These are phyloP conservation scores for Heliconius ismenius DNA, from an alignment of 2,888 invertebrate species.

Conservation along the genomic window DNA sequence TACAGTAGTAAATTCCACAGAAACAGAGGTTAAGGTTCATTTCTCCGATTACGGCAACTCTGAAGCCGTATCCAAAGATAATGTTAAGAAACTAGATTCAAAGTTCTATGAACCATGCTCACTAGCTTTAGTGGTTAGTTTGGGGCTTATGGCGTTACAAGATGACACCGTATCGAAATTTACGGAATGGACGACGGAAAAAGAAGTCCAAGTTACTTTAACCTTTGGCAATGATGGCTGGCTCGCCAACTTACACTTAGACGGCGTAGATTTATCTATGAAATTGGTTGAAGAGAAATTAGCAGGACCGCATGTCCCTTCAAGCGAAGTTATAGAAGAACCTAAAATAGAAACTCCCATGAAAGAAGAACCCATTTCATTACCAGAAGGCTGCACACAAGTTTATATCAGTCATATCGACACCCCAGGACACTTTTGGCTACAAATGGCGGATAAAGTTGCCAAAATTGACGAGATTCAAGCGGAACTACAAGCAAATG, in stretches of 20 bases:
- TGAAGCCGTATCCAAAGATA: constrained; percentile 77
- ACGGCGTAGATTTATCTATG: constrained; percentile 77
- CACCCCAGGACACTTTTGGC: constrained; percentile 88
- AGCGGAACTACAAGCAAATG: constrained; percentile 83
- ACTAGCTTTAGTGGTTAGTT: constrained; percentile 65
- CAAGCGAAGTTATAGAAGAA: constrained; percentile 53
- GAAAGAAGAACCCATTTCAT: constrained; percentile 59
- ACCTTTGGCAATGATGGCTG: constrained; percentile 79
- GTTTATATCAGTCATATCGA: constrained; percentile 87
- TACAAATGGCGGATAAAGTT: constrained; percentile 84
- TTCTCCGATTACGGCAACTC: constrained; percentile 88
- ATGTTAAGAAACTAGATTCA: constrained; percentile 75
- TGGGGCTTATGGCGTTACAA: constrained; percentile 69
- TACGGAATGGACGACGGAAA: constrained; percentile 72
- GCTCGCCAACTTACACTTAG: constrained; percentile 78
- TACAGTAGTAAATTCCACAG: constrained; percentile 72
- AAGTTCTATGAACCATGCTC: constrained; percentile 72
- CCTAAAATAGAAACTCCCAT: constrained; percentile 53
- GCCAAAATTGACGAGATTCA: constrained; percentile 83
- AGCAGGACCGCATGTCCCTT: constrained; percentile 60
- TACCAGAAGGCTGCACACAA: constrained; percentile 67
- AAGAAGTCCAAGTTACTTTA: constrained; percentile 80
- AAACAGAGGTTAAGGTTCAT: constrained; percentile 74
- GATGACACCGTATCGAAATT: constrained; percentile 64
- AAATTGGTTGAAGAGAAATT: constrained; percentile 71